Evolutionary conservation across 2,888 invertebrate genomes (phyloP).

Genomic region (Luperina nickerlii): DNA sequence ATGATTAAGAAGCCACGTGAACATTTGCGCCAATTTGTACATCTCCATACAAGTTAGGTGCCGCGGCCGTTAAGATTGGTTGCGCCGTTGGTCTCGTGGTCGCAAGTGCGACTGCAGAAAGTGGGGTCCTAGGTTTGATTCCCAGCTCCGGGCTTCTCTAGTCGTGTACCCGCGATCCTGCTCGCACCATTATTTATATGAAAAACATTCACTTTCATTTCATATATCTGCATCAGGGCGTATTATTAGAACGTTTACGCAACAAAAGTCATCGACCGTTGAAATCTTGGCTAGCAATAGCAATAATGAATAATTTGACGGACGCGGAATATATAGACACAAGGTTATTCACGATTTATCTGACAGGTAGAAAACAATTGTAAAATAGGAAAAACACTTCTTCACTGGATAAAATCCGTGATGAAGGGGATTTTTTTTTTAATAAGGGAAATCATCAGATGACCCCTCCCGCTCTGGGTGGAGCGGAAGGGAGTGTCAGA

Average conservation of each 20-base stretch:
- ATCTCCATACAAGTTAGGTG: too few species aligned
- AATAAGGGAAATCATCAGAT: too few species aligned
- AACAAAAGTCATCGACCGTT: slow-evolving; percentile 67
- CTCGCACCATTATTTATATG: slow-evolving; percentile 26
- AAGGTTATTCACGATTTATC: slow-evolving; percentile 63
- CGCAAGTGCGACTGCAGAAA: too few species aligned
- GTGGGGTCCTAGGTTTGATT: too few species aligned
- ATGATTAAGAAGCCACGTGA: background rate
- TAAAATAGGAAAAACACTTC: slow-evolving; percentile 2
- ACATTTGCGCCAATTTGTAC: too few species aligned
- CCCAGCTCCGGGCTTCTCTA: too few species aligned
- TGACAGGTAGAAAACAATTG: slow-evolving; percentile 64
- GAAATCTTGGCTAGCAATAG: slow-evolving; percentile 64
- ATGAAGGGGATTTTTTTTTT: too few species aligned
- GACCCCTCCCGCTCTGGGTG: too few species aligned
- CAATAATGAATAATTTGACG: slow-evolving; percentile 50
- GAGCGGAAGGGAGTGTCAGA: too few species aligned
- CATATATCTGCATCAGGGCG: slow-evolving; percentile 62
- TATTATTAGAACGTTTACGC: slow-evolving; percentile 71
- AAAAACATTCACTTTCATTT: slow-evolving; percentile 56
- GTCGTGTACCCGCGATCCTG: background rate
- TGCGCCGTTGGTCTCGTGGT: too few species aligned
- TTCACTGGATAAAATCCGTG: background rate
- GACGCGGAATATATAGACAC: slow-evolving; percentile 53
- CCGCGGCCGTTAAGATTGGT: too few species aligned